Evolutionary conservation across 2,113 vertebrate genomes (phyloP).

Genomic region (Otolemur garnettii): DNA sequence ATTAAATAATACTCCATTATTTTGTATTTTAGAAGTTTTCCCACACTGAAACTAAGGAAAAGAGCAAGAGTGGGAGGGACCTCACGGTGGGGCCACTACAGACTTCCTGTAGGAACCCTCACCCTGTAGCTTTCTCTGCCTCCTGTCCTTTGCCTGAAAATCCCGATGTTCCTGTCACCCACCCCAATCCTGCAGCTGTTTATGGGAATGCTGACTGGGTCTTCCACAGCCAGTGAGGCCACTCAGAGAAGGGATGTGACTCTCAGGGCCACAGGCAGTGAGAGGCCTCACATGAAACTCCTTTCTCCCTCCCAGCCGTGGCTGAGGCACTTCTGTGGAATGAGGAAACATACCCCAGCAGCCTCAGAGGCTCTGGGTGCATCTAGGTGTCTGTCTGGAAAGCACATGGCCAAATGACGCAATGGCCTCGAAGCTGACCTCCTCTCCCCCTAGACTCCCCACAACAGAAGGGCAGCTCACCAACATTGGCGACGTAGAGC

Average conservation of each 20-base stretch:
- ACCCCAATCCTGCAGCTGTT: not conserved
- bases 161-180: not conserved
- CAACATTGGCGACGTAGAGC: slow-evolving; percentile 96
- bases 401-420: not conserved
- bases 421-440: not conserved
- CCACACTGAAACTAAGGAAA: not conserved
- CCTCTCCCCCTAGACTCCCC: not conserved
- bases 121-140: not conserved
- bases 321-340: not conserved
- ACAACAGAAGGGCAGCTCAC: slow-evolving; percentile 85
- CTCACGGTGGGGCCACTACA: not conserved
- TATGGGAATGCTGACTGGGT: not conserved
- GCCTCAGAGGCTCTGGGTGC: not conserved
- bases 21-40: not conserved
- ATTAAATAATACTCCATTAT: not conserved
- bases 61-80: not conserved
- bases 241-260: not conserved
- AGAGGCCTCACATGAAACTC: not conserved
- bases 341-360: rapidly evolving
- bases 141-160: not conserved
- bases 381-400: rapidly evolving
- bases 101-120: not conserved
- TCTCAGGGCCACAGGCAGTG: not conserved
- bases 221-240: not conserved
- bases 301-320: not conserved